Evolutionary conservation across 1,140 invertebrate species (phyloP).

Genomic region (Lasaia peninsularis): DNA sequence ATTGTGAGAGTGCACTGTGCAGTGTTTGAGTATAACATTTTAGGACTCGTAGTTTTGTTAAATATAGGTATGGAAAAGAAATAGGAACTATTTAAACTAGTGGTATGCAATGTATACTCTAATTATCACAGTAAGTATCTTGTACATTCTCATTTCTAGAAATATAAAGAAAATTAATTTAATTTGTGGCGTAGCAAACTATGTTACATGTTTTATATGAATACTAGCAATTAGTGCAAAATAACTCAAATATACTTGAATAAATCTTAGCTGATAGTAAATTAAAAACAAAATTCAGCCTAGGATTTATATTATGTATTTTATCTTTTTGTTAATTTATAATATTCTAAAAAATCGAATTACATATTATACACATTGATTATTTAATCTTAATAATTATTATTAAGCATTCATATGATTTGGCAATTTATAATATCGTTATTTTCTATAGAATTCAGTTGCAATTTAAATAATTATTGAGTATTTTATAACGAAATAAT

Average conservation of each 20-base stretch:
- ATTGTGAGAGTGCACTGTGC: conserved; percentile 10
- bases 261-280: neutral
- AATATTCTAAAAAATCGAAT: too few relatives aligned
- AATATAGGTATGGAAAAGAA: neutral
- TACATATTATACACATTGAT: too few relatives aligned
- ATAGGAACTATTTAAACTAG: neutral
- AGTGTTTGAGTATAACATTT: conserved; percentile 9
- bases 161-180: conserved; percentile 14
- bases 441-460: too few relatives aligned
- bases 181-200: conserved; percentile 23
- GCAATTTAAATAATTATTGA: too few relatives aligned
- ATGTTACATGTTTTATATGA: neutral
- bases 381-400: too few relatives aligned
- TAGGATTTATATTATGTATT: neutral
- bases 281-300: neutral
- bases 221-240: neutral
- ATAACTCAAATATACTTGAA: neutral
- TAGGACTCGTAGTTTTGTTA: conserved; percentile 4
- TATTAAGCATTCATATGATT: too few relatives aligned
- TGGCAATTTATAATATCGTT: too few relatives aligned
- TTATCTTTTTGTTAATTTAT: neutral
- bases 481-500: too few relatives aligned
- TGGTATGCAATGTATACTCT: conserved; percentile 7
- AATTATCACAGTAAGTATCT: conserved; percentile 16
- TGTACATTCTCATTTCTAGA: neutral